These are phyloP conservation scores for Eulemur albifrons DNA, from an alignment of 2,797 vertebrate genomes.

Conservation along the genomic window DNA sequence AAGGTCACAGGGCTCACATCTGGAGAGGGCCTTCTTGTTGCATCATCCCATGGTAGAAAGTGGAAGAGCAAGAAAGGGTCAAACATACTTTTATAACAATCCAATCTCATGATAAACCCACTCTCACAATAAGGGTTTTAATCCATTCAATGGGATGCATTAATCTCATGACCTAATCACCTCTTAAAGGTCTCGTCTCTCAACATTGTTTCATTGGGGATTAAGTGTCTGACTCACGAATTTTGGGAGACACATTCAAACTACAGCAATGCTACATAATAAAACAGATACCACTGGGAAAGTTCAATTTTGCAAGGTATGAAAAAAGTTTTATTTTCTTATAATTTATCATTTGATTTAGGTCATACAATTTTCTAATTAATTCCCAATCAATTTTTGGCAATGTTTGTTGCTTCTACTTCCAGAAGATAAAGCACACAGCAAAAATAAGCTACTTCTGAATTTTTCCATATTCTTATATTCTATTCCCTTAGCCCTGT, in stretches of 20 bases:
- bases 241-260: neutral
- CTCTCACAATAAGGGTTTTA: neutral
- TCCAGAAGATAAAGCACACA: constrained; percentile 48
- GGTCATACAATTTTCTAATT: constrained; percentile 63
- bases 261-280: neutral
- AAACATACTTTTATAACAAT: neutral
- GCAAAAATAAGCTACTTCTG: constrained; percentile 49
- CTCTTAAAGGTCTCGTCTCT: neutral
- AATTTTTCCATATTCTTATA: neutral
- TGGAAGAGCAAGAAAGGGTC: neutral
- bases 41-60: neutral
- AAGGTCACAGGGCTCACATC: neutral
- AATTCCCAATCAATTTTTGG: constrained; percentile 64
- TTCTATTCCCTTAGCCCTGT: neutral
- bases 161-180: neutral
- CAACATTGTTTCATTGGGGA: neutral
- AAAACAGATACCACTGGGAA: neutral
- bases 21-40: neutral
- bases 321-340: constrained; percentile 42
- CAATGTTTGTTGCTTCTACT: constrained; percentile 37
- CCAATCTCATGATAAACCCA: neutral
- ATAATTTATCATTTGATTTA: constrained; percentile 62
- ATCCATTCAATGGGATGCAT: neutral
- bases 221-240: neutral
- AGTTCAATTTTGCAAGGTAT: constrained; percentile 10